phyloP scores from a whole-genome alignment of 2,888 invertebrate species.

The Xestia xanthographa region DNA sequence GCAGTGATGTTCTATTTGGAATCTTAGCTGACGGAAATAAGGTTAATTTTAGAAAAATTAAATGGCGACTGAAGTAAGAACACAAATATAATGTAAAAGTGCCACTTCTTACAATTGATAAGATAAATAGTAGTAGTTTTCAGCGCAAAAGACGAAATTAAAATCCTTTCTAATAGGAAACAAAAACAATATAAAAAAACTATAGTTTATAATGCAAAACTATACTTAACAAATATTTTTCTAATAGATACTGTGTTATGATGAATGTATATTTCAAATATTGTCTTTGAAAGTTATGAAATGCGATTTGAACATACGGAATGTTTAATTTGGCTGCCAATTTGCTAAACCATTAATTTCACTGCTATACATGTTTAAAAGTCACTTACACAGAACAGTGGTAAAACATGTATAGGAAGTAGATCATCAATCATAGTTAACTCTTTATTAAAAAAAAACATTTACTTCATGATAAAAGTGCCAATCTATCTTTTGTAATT shows the following conservation, averaged over 20 bases:
- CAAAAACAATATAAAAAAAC: neutral
- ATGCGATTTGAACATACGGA: too few species aligned
- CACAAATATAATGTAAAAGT: neutral
- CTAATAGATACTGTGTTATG: too few species aligned
- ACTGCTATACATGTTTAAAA: neutral
- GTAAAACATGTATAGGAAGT: neutral
- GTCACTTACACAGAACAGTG: neutral
- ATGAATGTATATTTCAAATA: too few species aligned
- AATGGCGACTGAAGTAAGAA: neutral
- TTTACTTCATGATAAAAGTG: neutral
- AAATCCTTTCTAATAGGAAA: neutral
- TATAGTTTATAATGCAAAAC: neutral
- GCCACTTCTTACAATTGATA: neutral
- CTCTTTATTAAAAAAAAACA: neutral
- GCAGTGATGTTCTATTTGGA: constrained; percentile 4
- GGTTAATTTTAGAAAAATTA: neutral
- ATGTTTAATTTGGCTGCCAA: neutral
- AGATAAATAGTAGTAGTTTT: neutral
- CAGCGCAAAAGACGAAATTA: neutral
- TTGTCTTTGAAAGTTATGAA: too few species aligned
- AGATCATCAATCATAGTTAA: neutral
- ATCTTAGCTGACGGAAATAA: neutral
- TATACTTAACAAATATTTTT: too few species aligned
- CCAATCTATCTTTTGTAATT: constrained; percentile 29
- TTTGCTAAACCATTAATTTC: neutral